Evolutionary conservation across 2,797 vertebrate genomes (phyloP).

Genomic region (Lutjanus campechanus): DNA sequence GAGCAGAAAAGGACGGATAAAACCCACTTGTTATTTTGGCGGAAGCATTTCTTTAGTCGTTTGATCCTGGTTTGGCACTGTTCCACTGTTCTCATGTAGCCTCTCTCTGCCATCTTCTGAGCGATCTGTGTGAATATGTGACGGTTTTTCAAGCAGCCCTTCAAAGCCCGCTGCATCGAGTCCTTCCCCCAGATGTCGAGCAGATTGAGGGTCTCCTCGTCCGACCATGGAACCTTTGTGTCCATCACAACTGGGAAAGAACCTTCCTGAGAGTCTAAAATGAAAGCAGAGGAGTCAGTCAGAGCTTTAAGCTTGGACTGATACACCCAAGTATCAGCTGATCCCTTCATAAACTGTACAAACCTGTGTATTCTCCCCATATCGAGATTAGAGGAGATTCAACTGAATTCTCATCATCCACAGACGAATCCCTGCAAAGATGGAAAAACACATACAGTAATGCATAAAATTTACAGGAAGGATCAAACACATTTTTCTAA

Average conservation of each 20-base stretch:
- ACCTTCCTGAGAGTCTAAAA: conserved; percentile 74
- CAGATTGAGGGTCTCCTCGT: conserved; percentile 83
- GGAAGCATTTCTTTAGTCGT: conserved; percentile 81
- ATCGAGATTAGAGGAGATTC: conserved; percentile 85
- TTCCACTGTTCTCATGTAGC: conserved; percentile 80
- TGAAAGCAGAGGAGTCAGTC: background rate
- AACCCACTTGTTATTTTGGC: conserved; percentile 74
- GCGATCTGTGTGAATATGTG: conserved; percentile 85
- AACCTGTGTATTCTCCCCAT: conserved; percentile 86
- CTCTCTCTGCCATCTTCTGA: conserved; percentile 80
- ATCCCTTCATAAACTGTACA: conserved; percentile 9
- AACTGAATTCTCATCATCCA: conserved; percentile 72
- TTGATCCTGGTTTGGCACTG: conserved; percentile 86
- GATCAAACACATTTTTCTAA: background rate
- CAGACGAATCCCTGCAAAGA: conserved; percentile 71
- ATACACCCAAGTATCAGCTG: background rate
- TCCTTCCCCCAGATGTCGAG: conserved; percentile 86
- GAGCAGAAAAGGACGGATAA: background rate
- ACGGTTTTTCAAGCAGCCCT: conserved; percentile 83
- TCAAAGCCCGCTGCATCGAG: conserved; percentile 78
- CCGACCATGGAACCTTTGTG: conserved; percentile 83
- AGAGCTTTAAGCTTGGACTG: background rate
- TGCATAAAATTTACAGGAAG: background rate
- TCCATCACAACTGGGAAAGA: conserved; percentile 64
- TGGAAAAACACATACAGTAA: conserved; percentile 3